phyloP scores from a whole-genome alignment of 2,888 invertebrate genomes.

The Meiosimyza decipiens region DNA sequence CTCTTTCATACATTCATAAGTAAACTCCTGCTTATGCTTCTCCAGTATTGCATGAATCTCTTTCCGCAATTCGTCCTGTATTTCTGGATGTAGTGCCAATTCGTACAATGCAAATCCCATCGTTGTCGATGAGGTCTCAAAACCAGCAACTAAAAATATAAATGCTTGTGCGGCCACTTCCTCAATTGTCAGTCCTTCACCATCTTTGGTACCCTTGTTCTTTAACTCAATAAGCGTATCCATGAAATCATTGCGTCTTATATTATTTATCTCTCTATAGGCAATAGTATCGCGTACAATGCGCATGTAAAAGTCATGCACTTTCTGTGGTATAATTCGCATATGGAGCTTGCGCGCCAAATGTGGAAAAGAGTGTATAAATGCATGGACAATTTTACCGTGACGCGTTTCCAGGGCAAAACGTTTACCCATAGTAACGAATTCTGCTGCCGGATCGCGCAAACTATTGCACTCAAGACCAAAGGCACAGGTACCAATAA shows the following conservation, averaged over 20 bases:
- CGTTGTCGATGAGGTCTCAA: conserved; percentile 69
- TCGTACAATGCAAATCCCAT: conserved; percentile 69
- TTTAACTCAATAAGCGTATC: conserved; percentile 67
- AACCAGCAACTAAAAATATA: conserved; percentile 70
- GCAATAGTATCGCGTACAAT: conserved; percentile 63
- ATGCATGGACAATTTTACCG: conserved; percentile 25
- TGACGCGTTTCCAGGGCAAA: conserved; percentile 43
- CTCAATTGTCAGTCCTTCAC: conserved; percentile 56
- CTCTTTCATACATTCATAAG: conserved; percentile 62
- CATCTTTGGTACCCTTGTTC: conserved; percentile 40
- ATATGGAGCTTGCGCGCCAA: conserved; percentile 45
- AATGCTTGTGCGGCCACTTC: conserved; percentile 70
- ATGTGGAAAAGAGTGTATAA: conserved; percentile 41
- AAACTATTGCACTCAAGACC: conserved; percentile 65
- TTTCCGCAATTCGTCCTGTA: conserved; percentile 65
- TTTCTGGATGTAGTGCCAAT: conserved; percentile 66
- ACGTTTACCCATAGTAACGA: conserved; percentile 48
- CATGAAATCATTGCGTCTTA: conserved; percentile 68
- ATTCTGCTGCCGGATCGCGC: conserved; percentile 57
- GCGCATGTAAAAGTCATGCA: conserved; percentile 57
- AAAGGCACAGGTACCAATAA: conserved; percentile 66
- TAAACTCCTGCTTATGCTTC: conserved; percentile 60
- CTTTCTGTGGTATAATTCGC: conserved; percentile 45
- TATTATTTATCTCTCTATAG: conserved; percentile 58
- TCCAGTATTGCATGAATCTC: conserved; percentile 65